A percentile compares a stretch with the other conserved stretches of the same genome.
Evolutionary conservation across 2,113 vertebrate genomes (phyloP).

Genomic region (Brachypodius melanocephalos): DNA sequence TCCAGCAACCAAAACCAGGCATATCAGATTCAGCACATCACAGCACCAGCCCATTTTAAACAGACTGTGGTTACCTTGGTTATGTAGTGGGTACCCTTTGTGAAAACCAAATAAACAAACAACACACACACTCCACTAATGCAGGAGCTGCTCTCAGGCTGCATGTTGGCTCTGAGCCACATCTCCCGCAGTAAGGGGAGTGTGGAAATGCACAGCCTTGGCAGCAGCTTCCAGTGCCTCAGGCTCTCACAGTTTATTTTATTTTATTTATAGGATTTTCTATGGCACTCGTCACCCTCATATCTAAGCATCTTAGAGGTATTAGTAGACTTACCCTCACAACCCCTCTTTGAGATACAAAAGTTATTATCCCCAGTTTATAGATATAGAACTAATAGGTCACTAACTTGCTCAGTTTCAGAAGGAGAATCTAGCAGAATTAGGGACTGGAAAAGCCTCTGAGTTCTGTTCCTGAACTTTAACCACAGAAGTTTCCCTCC

Average conservation of each 20-base stretch:
- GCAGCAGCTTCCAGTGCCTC: slow-evolving; percentile 62
- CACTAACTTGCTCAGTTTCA: background rate
- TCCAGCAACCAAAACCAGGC: background rate
- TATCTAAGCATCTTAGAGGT: slow-evolving; percentile 51
- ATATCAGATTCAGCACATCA: background rate
- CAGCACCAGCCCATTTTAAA: background rate
- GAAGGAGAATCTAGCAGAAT: background rate
- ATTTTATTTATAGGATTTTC: slow-evolving; percentile 67
- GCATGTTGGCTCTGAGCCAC: slow-evolving; percentile 47
- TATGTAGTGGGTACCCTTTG: slow-evolving; percentile 20
- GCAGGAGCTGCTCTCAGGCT: slow-evolving; percentile 45
- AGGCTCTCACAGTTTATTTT: slow-evolving; percentile 68
- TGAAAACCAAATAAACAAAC: slow-evolving; percentile 47
- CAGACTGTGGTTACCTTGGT: background rate
- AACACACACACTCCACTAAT: background rate
- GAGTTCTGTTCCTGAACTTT: background rate
- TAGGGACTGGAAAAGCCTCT: background rate
- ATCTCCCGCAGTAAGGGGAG: slow-evolving; percentile 48
- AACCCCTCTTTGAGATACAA: background rate
- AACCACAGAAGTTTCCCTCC: background rate
- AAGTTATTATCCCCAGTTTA: background rate
- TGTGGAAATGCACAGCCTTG: slow-evolving; percentile 65
- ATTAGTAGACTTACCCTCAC: slow-evolving; percentile 38
- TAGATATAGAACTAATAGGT: background rate
- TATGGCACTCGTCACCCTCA: slow-evolving; percentile 15